Evolutionary conservation across 64 coral and sea anemone genomes (phyloP).

Genomic region (Stichodactyla helianthus): DNA sequence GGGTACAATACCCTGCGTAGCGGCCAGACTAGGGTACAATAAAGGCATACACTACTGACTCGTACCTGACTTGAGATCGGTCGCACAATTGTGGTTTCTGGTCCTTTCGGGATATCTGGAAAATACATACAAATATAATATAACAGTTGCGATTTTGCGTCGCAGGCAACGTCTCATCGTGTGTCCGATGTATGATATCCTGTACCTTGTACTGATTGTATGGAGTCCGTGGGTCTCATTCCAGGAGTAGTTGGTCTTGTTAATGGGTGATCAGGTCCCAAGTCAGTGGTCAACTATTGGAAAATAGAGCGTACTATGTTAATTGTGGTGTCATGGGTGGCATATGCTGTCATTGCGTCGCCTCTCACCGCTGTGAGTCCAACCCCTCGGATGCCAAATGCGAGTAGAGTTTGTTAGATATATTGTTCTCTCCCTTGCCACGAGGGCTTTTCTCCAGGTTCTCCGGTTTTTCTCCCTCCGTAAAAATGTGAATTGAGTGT

Average conservation of each 20-base stretch:
- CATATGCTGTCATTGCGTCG: no score
- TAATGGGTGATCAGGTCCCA: constrained; percentile 67
- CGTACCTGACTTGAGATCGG: neutral
- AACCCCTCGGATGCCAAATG: no score
- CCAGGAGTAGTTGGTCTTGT: constrained; percentile 85
- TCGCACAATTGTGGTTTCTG: neutral
- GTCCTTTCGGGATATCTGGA: neutral
- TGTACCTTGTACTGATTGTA: constrained; percentile 43
- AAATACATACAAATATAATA: neutral
- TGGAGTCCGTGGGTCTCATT: constrained; percentile 16
- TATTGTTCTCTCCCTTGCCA: no score
- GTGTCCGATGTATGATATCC: neutral
- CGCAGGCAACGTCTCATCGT: no score
- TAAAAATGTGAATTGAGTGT: no score
- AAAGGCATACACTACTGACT: neutral
- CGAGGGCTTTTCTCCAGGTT: no score
- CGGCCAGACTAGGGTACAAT: neutral
- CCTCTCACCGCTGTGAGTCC: no score
- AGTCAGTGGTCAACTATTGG: constrained; percentile 32
- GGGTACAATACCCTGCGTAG: neutral
- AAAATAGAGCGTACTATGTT: neutral
- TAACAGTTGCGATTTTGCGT: no score
- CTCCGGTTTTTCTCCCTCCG: no score
- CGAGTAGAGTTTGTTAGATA: no score
- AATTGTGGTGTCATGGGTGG: no score